Conservation (phyloP, 2,888 invertebrate genomes). For the Portevinia maculata region DNA sequence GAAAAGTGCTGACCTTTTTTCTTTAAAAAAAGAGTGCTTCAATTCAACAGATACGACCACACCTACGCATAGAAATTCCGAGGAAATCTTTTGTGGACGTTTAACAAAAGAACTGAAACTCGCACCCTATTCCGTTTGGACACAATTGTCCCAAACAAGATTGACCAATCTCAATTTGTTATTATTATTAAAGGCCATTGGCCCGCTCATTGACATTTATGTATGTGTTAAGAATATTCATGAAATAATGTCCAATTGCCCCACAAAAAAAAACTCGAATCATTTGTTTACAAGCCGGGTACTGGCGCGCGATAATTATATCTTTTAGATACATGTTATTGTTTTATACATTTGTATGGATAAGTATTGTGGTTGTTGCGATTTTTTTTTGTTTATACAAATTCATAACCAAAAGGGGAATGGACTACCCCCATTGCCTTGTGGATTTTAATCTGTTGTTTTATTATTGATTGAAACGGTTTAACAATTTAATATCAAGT, state of each 20-base stretch:
- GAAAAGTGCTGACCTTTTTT: constrained; percentile 10
- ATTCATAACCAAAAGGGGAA: constrained; percentile 23
- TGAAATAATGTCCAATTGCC: constrained; percentile 14
- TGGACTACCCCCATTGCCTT: constrained; percentile 59
- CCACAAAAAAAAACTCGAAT: constrained; percentile 24
- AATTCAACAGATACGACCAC: background rate
- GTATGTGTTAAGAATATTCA: background rate
- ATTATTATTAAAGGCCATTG: constrained; percentile 20
- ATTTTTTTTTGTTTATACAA: constrained; percentile 5
- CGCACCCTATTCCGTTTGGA: background rate
- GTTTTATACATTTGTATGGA: background rate
- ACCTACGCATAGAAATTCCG: background rate
- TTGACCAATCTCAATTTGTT: constrained; percentile 12
- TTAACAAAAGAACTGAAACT: constrained; percentile 20
- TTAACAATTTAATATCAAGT: constrained; percentile 33
- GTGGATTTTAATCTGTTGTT: constrained; percentile 52
- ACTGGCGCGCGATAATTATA: constrained; percentile 38
- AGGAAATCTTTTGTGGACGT: background rate
- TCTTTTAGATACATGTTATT: constrained; percentile 20
- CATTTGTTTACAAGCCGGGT: constrained; percentile 27
- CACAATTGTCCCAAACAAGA: constrained; percentile 12
- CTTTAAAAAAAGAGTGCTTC: background rate
- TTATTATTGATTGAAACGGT: constrained; percentile 55
- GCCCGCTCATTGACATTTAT: too few species aligned
- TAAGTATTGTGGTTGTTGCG: constrained; percentile 27